Percentiles rank a stretch among this genome's conserved stretches.
phyloP scores from a whole-genome alignment of 53 echinoderm and acorn worm genomes.

The Holothuria leucospilota region DNA sequence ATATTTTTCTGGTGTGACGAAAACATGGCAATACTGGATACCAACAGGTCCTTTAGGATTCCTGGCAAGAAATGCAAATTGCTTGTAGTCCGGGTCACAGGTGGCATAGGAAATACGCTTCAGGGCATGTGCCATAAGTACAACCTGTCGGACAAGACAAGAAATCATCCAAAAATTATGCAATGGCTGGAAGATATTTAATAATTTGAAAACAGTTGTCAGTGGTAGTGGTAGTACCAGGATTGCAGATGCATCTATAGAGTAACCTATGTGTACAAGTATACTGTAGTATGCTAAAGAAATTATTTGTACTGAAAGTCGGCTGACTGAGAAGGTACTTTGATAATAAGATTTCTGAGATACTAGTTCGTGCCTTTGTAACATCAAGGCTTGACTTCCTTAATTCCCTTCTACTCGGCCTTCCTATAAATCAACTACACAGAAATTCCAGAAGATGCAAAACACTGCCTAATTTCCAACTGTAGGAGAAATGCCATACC shows the following conservation, averaged over 20 bases:
- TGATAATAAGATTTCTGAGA: too few relatives aligned
- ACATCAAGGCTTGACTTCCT: too few relatives aligned
- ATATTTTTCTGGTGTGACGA: slow-evolving; percentile 76
- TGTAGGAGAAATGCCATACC: too few relatives aligned
- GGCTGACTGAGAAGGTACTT: too few relatives aligned
- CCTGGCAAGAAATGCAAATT: slow-evolving; percentile 96
- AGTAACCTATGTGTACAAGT: background rate
- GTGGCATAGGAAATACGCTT: slow-evolving; percentile 97
- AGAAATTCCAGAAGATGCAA: too few relatives aligned
- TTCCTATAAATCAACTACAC: too few relatives aligned
- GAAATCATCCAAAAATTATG: background rate
- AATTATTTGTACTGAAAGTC: too few relatives aligned
- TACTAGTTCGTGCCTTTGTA: too few relatives aligned
- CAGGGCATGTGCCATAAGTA: slow-evolving; percentile 95
- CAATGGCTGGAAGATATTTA: background rate
- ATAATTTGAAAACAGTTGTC: background rate
- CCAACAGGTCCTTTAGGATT: slow-evolving; percentile 99
- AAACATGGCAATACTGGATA: slow-evolving; percentile 98
- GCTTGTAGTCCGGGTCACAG: slow-evolving; percentile 91
- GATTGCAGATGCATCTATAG: background rate
- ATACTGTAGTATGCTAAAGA: too few relatives aligned
- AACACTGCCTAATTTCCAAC: too few relatives aligned
- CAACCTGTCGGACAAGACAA: slow-evolving; percentile 63
- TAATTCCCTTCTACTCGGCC: too few relatives aligned
- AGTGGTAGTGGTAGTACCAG: background rate